phyloP scores from a whole-genome alignment of 2,113 vertebrate genomes.

The Oreochromis tanganicae region DNA sequence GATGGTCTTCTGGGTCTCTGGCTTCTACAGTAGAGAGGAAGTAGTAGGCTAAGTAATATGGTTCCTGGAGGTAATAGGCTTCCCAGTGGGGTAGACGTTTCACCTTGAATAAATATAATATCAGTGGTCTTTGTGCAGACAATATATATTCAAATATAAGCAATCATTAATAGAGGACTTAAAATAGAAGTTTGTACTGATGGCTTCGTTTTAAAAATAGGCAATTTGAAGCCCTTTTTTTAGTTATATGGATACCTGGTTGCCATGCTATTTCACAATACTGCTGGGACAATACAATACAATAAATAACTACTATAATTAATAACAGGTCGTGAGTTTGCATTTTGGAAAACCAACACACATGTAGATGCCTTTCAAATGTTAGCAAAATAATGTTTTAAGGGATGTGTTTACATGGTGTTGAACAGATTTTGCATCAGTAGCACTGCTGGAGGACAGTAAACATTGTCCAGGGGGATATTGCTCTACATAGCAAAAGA shows the following conservation, averaged over 20 bases:
- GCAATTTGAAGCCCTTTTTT: neutral
- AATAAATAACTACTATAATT: neutral
- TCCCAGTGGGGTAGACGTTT: neutral
- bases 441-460: neutral
- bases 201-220: neutral
- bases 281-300: neutral
- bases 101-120: neutral
- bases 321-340: neutral
- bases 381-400: neutral
- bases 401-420: neutral
- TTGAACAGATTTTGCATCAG: neutral
- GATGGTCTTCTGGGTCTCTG: slow-evolving; percentile 64
- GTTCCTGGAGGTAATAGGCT: neutral
- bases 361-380: neutral
- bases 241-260: neutral
- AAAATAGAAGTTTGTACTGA: neutral
- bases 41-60: neutral
- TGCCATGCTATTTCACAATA: neutral
- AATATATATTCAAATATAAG: neutral
- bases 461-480: neutral
- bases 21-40: neutral
- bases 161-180: neutral
- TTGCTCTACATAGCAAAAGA: neutral
- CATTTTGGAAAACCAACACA: neutral
- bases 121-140: neutral